Evolutionary conservation across 2,113 vertebrate genomes (phyloP).

Genomic region (Mystacornis crossleyi): DNA sequence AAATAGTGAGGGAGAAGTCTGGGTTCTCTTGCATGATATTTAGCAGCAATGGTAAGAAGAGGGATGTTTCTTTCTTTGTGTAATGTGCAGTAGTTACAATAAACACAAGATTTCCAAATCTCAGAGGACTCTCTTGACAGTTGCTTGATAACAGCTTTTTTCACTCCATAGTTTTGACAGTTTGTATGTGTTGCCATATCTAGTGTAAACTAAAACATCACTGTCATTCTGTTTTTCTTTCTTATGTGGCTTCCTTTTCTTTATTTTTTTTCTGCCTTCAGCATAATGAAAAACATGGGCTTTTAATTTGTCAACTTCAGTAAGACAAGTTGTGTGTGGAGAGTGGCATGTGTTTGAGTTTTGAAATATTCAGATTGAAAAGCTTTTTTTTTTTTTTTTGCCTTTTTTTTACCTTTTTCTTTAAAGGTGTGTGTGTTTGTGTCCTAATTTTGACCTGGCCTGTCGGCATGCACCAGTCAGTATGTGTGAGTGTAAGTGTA

Average conservation of each 20-base stretch:
- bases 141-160: conserved; percentile 87
- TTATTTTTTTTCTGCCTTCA: conserved; percentile 68
- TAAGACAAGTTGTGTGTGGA: conserved; percentile 72
- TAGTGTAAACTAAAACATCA: conserved; percentile 88
- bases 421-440: not conserved
- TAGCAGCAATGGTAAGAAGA: conserved; percentile 78
- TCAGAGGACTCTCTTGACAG: conserved; percentile 87
- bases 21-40: conserved; percentile 78
- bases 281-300: conserved; percentile 81
- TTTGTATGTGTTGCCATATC: conserved; percentile 86
- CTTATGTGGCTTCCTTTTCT: conserved; percentile 74
- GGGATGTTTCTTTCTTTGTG: conserved; percentile 84
- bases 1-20: conserved; percentile 73
- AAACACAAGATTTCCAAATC: conserved; percentile 88
- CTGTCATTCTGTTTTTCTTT: conserved; percentile 85
- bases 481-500: not conserved
- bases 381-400: conserved; percentile 19
- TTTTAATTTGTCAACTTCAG: conserved; percentile 78
- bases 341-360: conserved; percentile 79
- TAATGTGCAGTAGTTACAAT: conserved; percentile 86
- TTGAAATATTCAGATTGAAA: conserved; percentile 67
- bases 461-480: conserved; percentile 22
- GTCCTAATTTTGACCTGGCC: conserved; percentile 49
- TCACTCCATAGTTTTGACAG: conserved; percentile 88
- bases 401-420: conserved; percentile 13